Evolutionary conservation across 2,113 vertebrate genomes (phyloP).

Genomic region (Toxotes chatareus): DNA sequence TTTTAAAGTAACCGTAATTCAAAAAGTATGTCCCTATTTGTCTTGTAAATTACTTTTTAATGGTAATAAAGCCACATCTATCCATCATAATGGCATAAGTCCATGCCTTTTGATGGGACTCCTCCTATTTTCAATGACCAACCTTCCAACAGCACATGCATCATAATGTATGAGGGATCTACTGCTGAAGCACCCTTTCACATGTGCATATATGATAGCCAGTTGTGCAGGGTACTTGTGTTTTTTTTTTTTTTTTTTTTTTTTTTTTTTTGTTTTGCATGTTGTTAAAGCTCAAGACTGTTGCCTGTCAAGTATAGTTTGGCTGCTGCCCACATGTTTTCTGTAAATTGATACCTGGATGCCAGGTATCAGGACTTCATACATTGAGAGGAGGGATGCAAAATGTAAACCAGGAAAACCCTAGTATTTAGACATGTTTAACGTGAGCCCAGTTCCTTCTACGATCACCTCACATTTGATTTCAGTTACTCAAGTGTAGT

Average conservation of each 20-base stretch:
- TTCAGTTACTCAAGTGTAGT: conserved; percentile 52
- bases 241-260: not conserved
- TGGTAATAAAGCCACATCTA: conserved; percentile 75
- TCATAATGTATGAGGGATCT: conserved; percentile 49
- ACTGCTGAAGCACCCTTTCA: conserved; percentile 17
- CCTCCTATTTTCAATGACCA: conserved; percentile 75
- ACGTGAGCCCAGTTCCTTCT: conserved; percentile 24
- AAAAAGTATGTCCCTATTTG: conserved; percentile 73
- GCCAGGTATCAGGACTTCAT: not conserved
- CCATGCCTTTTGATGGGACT: conserved; percentile 66
- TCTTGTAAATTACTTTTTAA: conserved; percentile 82
- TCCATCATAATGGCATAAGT: conserved; percentile 74
- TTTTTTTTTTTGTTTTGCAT: conserved; percentile 5
- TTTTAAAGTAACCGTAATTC: conserved; percentile 73
- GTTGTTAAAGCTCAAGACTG: conserved; percentile 31
- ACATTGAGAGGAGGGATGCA: not conserved
- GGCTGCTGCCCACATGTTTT: conserved; percentile 25
- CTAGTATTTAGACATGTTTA: conserved; percentile 41
- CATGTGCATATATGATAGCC: conserved; percentile 24
- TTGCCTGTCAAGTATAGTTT: conserved; percentile 56
- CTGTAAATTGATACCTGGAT: conserved; percentile 25
- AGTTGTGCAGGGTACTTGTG: conserved; percentile 1
- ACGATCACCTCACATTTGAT: conserved; percentile 50
- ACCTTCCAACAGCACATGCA: conserved; percentile 51
- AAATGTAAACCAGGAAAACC: conserved; percentile 16